Base-by-base conservation (phyloP, 1,140 invertebrate species). In the Cyclina sinensis region DNA sequence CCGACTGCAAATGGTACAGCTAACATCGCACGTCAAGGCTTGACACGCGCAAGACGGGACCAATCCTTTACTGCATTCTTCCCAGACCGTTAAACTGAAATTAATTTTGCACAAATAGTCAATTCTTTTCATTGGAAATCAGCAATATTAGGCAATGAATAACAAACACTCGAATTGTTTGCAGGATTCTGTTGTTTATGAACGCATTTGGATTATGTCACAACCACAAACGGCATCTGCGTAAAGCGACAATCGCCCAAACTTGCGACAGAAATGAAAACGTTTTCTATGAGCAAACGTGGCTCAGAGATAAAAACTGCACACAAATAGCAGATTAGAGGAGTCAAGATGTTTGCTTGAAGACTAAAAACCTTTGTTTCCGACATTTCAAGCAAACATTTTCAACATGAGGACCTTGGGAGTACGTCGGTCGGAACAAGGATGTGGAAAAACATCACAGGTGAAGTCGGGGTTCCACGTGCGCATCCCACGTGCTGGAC, bases 131-230 rank as follows among this genome's bases (percentile, higher is more conserved):
- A 87, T 87, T 80, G 85, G 59, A 87, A 80, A 87, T 87, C 76
- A 87, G 85, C 85, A 87, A 87, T 87, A 87, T 78, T 87, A 87
- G 48, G 76, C 85, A 59, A 79, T 87, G 74, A 87, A 87, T 87
- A 80, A 87, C 85, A 87, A 87, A 79, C 85, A 87, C 85, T 87
- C 78, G 85, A 87, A 87, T 87, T 87, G 85, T 87, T 87, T 87
- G 85, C 48, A 79, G 54, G 46, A 65, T 80, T 80, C 51, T 65
- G 43, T 79, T 87, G 74, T 87, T 87, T 87, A 87, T 87, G 74
- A 59, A 78, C 32, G 85, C 57, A 37, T 68, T 62, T 46, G 73
- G 70, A 86, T 54, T 70, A 65, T 78, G 32, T 76, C 46, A 48
- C 59, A 78, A 78, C 85, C 85, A 21, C 74, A 87, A 51, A 18